These are phyloP conservation scores for Podotricha telesiphe DNA, from an alignment of 2,888 invertebrate genomes.

Conservation along the genomic window DNA sequence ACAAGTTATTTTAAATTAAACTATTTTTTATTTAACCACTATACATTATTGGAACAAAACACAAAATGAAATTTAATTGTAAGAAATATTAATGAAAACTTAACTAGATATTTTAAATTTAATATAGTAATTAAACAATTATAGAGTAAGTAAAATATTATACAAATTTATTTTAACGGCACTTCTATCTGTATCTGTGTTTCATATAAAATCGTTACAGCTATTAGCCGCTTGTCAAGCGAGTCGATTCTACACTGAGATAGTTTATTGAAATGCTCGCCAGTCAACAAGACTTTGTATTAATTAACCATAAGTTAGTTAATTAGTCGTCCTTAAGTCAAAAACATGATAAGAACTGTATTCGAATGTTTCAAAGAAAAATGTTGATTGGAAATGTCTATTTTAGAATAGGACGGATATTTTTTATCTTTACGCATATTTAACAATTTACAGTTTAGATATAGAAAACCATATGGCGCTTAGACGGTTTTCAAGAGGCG, in stretches of 20 bases:
- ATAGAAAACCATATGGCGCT: no score
- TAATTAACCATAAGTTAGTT: no score
- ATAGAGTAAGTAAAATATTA: no score
- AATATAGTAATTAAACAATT: no score
- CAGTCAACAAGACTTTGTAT: not conserved
- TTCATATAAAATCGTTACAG: constrained; percentile 20
- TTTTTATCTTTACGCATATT: not conserved
- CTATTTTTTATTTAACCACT: no score
- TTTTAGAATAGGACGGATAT: not conserved
- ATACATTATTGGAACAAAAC: no score
- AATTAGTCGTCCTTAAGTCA: constrained; percentile 8
- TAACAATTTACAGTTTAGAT: no score
- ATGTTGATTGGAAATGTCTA: not conserved
- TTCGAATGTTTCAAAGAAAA: not conserved
- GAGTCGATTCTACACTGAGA: constrained; percentile 27
- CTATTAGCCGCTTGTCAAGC: constrained; percentile 35
- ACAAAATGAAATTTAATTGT: no score
- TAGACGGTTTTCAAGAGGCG: no score
- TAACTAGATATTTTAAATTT: no score
- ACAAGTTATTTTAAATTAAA: no score
- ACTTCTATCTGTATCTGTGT: constrained; percentile 3
- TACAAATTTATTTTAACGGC: not conserved
- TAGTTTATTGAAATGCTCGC: constrained; percentile 29
- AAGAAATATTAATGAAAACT: no score
- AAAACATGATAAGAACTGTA: constrained; percentile 14